Base-by-base conservation (phyloP, 2,888 invertebrate species). In the Adineta ricciae region DNA sequence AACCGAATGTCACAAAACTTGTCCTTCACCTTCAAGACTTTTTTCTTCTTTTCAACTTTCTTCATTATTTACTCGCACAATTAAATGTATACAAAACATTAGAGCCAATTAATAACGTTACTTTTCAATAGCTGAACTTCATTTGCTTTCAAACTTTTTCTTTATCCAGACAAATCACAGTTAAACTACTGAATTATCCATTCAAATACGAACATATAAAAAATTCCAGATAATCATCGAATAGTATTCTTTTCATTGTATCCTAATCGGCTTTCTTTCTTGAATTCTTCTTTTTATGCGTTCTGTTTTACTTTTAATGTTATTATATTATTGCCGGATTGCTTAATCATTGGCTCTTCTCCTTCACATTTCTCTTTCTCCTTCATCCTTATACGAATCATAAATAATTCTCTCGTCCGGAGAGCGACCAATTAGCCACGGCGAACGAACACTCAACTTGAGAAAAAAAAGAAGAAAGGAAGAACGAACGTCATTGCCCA, bases 391-490 rank as follows among this genome's bases (percentile, higher is more conserved):
- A 27, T 64, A 64, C 64, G 64, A 64, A 64, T 64, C 64, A 64
- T 64, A 64, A 64, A 64, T 64, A 64, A 64, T 64, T 64, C 64
- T 64, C 64, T 64, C 64, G 64, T 64, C 32, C 64, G 64, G 19
- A 64, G 64, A 64, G 32, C 64, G 64, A 64, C 64, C 64, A 64
- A 64, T 64, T 64, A 64, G 64, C 64, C 64, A 64, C 64, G 64
- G 27, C 64, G 64, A 64, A 64, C 64, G 64, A 64, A 64, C 64
- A 64, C 64, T 36, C 64, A 32, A 64, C 64, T 64, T 64, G 64
- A 32, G 32, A 64, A 64, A 36, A 27, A 56, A 7, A 11, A 56
- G 27, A 27, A 56, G 9, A 11, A 56, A 56, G 64, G 32, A 16
- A 32, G 32, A 64, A 32, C 64, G 64, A 64, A 32, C 64, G 64